These are phyloP conservation scores for Gnathonemus echidnorhynchus DNA, from an alignment of 2,113 vertebrate species.

Conservation along the genomic window DNA sequence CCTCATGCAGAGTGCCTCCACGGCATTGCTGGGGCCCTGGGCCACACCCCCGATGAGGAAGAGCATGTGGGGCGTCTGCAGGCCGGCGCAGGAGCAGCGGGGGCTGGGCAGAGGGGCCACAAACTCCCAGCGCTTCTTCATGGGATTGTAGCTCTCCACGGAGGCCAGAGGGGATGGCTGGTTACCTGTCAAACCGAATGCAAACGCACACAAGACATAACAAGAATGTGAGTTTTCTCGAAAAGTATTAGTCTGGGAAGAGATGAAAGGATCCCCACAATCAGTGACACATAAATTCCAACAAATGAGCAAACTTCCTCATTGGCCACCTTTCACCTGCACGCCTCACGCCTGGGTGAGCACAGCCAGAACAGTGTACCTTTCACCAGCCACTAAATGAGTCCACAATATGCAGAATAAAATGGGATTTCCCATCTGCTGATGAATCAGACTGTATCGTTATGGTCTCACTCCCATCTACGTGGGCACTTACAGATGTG, in stretches of 20 bases:
- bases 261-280: background rate
- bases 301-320: background rate
- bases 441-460: background rate
- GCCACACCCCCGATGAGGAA: constrained; percentile 86
- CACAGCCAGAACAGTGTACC: background rate
- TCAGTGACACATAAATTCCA: background rate
- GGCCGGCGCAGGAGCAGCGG: constrained; percentile 83
- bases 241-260: background rate
- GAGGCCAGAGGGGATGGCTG: constrained; percentile 81
- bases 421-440: background rate
- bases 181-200: constrained; percentile 68
- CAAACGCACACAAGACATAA: background rate
- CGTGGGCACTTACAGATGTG: background rate
- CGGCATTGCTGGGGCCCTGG: constrained; percentile 84
- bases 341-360: background rate
- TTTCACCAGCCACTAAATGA: background rate
- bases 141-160: constrained; percentile 81
- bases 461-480: background rate
- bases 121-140: constrained; percentile 79
- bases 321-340: background rate
- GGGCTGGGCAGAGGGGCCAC: constrained; percentile 78
- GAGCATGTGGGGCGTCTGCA: constrained; percentile 66
- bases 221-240: background rate
- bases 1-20: constrained; percentile 80
- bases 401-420: background rate